These are phyloP conservation scores for Synergus gifuensis DNA, from an alignment of 2,888 invertebrate genomes.

Conservation along the genomic window DNA sequence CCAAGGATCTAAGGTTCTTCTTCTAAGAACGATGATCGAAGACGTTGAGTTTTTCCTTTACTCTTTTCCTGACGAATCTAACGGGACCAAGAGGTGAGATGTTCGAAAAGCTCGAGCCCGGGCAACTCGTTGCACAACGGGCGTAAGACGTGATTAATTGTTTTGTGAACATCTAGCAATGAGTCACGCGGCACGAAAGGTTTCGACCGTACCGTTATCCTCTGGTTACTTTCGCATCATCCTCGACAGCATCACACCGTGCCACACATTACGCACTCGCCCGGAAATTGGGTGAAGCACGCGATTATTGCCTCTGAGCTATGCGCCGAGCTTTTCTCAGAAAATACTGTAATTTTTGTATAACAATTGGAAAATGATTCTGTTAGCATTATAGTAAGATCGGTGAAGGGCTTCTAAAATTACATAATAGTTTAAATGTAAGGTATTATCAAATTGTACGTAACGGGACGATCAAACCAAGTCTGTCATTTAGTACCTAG, in stretches of 20 bases:
- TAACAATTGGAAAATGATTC: no score
- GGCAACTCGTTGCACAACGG: conserved; percentile 54
- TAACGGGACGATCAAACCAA: neutral
- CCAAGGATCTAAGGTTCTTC: no score
- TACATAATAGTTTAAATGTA: no score
- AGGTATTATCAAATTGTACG: no score
- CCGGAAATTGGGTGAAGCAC: conserved; percentile 39
- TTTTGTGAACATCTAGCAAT: conserved; percentile 54
- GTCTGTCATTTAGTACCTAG: neutral
- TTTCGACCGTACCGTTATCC: conserved; percentile 54
- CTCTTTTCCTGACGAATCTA: conserved; percentile 54
- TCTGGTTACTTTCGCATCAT: conserved; percentile 53
- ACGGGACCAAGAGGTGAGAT: conserved; percentile 57
- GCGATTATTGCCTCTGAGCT: conserved; percentile 14
- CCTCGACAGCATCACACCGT: conserved; percentile 53
- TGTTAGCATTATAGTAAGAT: no score
- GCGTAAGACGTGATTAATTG: conserved; percentile 60
- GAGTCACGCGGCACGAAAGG: conserved; percentile 51
- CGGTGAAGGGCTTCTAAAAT: no score
- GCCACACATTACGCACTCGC: conserved; percentile 49
- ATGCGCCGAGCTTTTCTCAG: neutral
- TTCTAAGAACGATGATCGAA: conserved; percentile 1
- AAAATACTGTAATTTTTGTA: neutral
- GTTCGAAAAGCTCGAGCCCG: conserved; percentile 49
- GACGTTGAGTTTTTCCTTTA: conserved; percentile 57